Conservation (phyloP, 2,797 vertebrate genomes). For the Dryobates pubescens region DNA sequence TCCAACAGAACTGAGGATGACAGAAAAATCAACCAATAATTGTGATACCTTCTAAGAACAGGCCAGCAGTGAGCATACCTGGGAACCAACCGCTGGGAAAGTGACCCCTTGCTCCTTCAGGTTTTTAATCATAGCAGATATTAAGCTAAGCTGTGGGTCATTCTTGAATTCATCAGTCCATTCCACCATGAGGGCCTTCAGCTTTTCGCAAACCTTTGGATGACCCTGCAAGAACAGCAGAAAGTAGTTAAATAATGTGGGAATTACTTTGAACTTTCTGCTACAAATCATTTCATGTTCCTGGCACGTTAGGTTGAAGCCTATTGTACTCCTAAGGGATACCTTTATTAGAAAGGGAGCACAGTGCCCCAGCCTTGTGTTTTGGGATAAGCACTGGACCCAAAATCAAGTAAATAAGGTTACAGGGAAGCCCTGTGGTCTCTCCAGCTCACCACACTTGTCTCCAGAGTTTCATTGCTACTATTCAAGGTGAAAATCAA, state of each 20-base stretch:
- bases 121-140: conserved; percentile 99
- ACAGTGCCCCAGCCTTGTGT: neutral
- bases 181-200: conserved; percentile 99
- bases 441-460: neutral
- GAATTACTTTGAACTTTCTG: neutral
- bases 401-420: neutral
- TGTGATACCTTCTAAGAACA: neutral
- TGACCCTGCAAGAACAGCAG: conserved; percentile 84
- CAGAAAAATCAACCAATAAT: neutral
- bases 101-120: conserved; percentile 97
- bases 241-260: conserved; percentile 11
- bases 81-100: conserved; percentile 95
- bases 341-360: neutral
- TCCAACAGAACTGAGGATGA: neutral
- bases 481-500: neutral
- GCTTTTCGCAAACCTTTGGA: conserved; percentile 98
- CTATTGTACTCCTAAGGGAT: neutral
- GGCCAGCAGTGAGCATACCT: conserved; percentile 80
- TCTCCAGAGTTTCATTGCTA: neutral
- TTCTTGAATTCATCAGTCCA: conserved; percentile 99
- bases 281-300: neutral
- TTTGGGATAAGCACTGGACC: neutral
- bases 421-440: neutral
- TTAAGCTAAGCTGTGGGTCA: conserved; percentile 97
- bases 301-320: neutral